phyloP scores from a whole-genome alignment of 2,888 invertebrate genomes.

The Drosophila meridionalis region DNA sequence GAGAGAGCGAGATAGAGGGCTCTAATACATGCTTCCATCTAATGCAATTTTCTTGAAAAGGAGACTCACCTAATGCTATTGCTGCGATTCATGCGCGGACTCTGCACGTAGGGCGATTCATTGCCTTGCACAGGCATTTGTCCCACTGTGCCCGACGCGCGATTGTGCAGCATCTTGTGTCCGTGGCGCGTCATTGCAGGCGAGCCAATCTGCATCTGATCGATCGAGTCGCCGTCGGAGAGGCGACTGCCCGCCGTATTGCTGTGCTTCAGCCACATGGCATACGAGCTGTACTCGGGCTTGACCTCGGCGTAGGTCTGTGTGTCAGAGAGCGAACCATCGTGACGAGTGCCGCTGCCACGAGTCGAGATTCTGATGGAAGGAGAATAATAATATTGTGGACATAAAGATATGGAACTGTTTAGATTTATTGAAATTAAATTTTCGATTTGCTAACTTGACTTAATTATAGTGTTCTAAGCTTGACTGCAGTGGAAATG shows the following conservation, averaged over 20 bases:
- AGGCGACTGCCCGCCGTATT: slow-evolving; percentile 91
- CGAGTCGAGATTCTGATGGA: slow-evolving; percentile 76
- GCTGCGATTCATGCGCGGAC: slow-evolving; percentile 92
- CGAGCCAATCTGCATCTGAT: slow-evolving; percentile 90
- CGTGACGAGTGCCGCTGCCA: slow-evolving; percentile 87
- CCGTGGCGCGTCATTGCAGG: slow-evolving; percentile 88
- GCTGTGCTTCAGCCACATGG: slow-evolving; percentile 95
- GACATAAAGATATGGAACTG: neutral
- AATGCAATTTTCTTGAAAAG: neutral
- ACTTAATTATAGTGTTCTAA: no score
- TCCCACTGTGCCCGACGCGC: slow-evolving; percentile 56
- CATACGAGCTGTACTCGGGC: slow-evolving; percentile 93
- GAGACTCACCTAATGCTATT: slow-evolving; percentile 94
- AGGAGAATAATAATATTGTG: neutral
- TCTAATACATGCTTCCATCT: slow-evolving; percentile 20
- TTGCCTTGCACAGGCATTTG: slow-evolving; percentile 65
- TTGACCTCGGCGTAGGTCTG: slow-evolving; percentile 90
- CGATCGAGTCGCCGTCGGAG: slow-evolving; percentile 96
- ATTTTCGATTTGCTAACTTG: no score
- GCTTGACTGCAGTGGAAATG: neutral
- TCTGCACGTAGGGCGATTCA: slow-evolving; percentile 86
- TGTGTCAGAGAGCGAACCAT: slow-evolving; percentile 94
- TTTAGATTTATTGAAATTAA: neutral
- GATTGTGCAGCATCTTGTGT: slow-evolving; percentile 84
- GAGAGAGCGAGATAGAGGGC: slow-evolving; percentile 2